These are phyloP conservation scores for Lineus longissimus DNA, from an alignment of 1,140 invertebrate genomes.

Conservation along the genomic window DNA sequence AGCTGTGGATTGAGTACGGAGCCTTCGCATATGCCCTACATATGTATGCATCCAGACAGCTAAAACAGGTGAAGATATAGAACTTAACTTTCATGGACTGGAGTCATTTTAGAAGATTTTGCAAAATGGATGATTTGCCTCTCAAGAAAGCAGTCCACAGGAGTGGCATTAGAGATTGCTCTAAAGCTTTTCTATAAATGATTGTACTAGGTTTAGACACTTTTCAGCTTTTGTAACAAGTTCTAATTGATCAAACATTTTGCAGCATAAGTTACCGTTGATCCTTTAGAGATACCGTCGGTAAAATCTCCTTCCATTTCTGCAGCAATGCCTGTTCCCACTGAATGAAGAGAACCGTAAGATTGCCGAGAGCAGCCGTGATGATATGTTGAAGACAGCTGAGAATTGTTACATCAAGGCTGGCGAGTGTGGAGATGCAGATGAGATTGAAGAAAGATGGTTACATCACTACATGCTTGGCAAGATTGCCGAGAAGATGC, in stretches of 20 bases:
- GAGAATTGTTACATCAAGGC: constrained; percentile 73
- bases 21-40: constrained; percentile 81
- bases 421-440: constrained; percentile 28
- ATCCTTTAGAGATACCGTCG: too few species aligned
- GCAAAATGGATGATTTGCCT: too few species aligned
- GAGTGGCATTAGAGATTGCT: too few species aligned
- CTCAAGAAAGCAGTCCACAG: too few species aligned
- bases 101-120: too few species aligned
- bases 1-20: constrained; percentile 85
- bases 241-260: too few species aligned
- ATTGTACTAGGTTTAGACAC: too few species aligned
- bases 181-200: too few species aligned
- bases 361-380: constrained; percentile 69
- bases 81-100: too few species aligned
- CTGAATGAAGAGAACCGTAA: constrained; percentile 64
- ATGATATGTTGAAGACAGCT: constrained; percentile 72
- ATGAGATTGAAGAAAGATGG: constrained; percentile 66
- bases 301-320: not conserved
- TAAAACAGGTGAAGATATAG: constrained; percentile 63
- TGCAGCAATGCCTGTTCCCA: constrained; percentile 14
- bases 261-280: too few species aligned
- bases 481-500: constrained; percentile 54
- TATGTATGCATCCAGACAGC: constrained; percentile 77
- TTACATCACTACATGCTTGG: constrained; percentile 87
- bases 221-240: too few species aligned